Evolutionary conservation across 2,888 invertebrate genomes (phyloP), one percentile per base, ranked within the genome.

Genomic region (Metallyticus violacea): DNA sequence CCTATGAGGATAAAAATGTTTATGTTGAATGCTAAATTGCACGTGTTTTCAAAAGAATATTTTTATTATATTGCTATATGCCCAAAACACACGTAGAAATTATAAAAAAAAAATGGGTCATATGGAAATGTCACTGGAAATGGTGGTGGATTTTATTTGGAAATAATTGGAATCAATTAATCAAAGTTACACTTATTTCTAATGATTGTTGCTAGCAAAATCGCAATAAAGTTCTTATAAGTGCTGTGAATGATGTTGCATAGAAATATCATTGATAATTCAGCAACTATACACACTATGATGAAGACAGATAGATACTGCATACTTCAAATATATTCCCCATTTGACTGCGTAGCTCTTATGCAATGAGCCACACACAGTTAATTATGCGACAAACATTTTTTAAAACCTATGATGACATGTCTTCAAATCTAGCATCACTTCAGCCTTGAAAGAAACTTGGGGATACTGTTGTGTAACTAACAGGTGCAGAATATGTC

Each of bases 221-320:
- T 76, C 76, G 83, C 7, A 83, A 83, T 4, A 62, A 83, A 76
- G 40, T 83, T 30, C 26, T 79, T 1, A 25, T 25, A 1, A 79
- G 79, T 2, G n/a, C n/a, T n/a, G n/a, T n/a, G n/a, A n/a, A n/a
- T n/a, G n/a, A n/a, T n/a, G n/a, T n/a, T n/a, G n/a, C n/a, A n/a
- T n/a, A n/a, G n/a, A n/a, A n/a, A n/a, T n/a, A n/a, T n/a, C n/a
- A n/a, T n/a, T n/a, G n/a, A n/a, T n/a, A n/a, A n/a, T n/a, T n/a
- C n/a, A n/a, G n/a, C n/a, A n/a, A n/a, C n/a, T n/a, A n/a, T n/a
- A 9, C 84, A 77, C 29, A 77, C 26, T 76, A 84, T 84, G 84
- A 84, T 84, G 84, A 77, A 84, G 77, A 77, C 27, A 27, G 77
- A 84, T n/a, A 84, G 27, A 84, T 84, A 77, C 77, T 84, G 76